Percentiles rank a stretch among this genome's conserved stretches.
Evolutionary conservation across 2,113 vertebrate species (phyloP).

Genomic region (Pteropus alecto): DNA sequence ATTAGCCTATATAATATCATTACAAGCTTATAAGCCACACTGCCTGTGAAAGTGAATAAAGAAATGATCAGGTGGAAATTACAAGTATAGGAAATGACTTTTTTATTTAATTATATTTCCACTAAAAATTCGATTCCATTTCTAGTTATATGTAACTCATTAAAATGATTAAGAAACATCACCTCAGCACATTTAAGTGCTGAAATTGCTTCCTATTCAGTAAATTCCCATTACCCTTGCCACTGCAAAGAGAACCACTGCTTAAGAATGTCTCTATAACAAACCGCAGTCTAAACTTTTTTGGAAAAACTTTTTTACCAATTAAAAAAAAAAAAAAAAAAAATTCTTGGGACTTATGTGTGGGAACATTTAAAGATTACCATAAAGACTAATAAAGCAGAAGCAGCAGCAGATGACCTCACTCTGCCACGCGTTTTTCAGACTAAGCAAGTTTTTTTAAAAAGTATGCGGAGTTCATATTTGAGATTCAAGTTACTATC

Average conservation of each 20-base stretch:
- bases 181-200: slow-evolving; percentile 59
- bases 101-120: slow-evolving; percentile 47
- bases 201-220: slow-evolving; percentile 61
- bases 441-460: not conserved
- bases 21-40: not conserved
- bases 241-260: too few species aligned
- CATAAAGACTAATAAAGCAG: not conserved
- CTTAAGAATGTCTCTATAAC: too few species aligned
- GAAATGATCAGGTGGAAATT: slow-evolving; percentile 63
- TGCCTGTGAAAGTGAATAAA: slow-evolving; percentile 38
- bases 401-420: not conserved
- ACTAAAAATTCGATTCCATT: slow-evolving; percentile 53
- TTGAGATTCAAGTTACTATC: not conserved
- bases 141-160: slow-evolving; percentile 68
- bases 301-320: too few species aligned
- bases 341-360: not conserved
- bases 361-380: slow-evolving; percentile 29
- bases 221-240: slow-evolving; percentile 55
- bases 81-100: slow-evolving; percentile 48
- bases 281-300: too few species aligned
- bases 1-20: slow-evolving; percentile 12
- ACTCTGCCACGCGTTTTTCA: not conserved
- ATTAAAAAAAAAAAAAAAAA: not conserved
- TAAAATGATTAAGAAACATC: slow-evolving; percentile 75
- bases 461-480: not conserved